These are phyloP conservation scores for Elachura formosa DNA, from an alignment of 2,113 vertebrate genomes.

Conservation along the genomic window DNA sequence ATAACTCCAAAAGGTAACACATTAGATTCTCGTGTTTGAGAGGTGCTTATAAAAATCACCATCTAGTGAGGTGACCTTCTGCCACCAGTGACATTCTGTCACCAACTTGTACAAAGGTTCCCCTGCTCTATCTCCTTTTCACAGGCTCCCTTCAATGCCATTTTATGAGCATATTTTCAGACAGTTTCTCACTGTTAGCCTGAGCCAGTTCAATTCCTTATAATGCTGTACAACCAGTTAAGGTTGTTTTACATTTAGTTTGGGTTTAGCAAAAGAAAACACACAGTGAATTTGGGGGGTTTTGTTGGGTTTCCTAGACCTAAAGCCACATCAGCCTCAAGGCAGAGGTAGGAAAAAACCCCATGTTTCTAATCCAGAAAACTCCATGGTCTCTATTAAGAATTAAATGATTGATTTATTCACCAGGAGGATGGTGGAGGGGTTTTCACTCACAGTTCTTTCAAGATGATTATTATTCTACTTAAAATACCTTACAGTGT, in stretches of 20 bases:
- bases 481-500: background rate
- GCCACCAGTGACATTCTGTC: background rate
- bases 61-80: background rate
- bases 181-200: background rate
- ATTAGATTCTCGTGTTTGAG: background rate
- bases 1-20: background rate
- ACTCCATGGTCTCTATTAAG: background rate
- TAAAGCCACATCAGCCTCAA: background rate
- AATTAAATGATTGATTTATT: background rate
- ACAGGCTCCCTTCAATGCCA: background rate
- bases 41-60: background rate
- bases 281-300: fast-evolving
- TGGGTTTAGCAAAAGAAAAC: background rate
- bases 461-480: background rate
- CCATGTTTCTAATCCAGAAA: background rate
- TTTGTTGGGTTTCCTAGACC: background rate
- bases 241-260: background rate
- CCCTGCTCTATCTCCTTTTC: background rate
- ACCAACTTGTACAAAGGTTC: background rate
- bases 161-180: background rate
- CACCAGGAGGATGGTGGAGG: background rate
- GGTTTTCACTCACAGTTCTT: background rate
- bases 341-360: background rate
- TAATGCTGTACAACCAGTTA: background rate
- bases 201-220: background rate